Evolutionary conservation across 2,113 vertebrate genomes (phyloP), one percentile per base, ranked within the genome.

Genomic region (Tragelaphus imberbis): DNA sequence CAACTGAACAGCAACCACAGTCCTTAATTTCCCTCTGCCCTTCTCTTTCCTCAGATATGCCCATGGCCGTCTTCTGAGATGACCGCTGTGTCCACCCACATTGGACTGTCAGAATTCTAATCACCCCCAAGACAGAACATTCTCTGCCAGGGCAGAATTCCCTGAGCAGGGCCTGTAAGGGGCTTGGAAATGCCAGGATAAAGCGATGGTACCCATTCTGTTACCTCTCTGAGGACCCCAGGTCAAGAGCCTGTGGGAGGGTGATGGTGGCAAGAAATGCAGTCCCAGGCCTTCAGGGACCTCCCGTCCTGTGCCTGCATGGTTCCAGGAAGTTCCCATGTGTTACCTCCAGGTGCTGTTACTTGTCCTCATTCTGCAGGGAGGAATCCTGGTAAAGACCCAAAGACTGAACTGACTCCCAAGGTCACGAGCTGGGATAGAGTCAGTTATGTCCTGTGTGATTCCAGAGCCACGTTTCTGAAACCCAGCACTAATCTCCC

Each of bases 201-300:
- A 16, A 2, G 15, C 7, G 40, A 1, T 44, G n/a, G 33, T 27
- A 11, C 30, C 55, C 19, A 6, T 28, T 4, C 23, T 14, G 5
- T 14, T 58, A 9, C 21, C 16, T 49, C 19, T 58, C 65, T 10
- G 23, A 28, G 21, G 44, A 55, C 47, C 28, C 40, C 47, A 21
- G 16, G 40, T 59, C n/a, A 25, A 25, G 17, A n/a, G 36, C 15
- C 86, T 25, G 14, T 11, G 33, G 28, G 56, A 16, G 17, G 21
- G 6, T 0, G 63, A 28, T 2, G 10, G 21, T 49, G 36, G 33
- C 23, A 6, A 17, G 3, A 40, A n/a, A 40, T 0, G 0, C 9
- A 30, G 28, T 16, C 56, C 0, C 25, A 1, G 7, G 47, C 1
- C 71, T 55, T 28, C 7, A 9, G 1, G 8, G 21, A 53, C 75